Evolutionary conservation across 2,888 invertebrate genomes (phyloP), one percentile per base, ranked within the genome.

Genomic region (Mesodorylaimus sp.): DNA sequence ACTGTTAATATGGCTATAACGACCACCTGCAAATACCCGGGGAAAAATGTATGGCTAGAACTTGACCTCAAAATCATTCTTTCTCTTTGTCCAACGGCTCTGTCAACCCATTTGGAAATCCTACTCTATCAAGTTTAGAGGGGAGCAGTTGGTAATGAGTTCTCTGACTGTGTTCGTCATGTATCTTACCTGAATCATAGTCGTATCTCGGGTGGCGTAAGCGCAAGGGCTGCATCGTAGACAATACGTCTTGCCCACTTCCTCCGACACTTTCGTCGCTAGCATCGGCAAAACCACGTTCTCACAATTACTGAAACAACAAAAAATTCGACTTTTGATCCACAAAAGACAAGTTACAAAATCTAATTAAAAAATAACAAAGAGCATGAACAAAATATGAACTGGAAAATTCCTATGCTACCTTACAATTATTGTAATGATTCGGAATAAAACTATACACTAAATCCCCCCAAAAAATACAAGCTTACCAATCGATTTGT

Each of bases 151-250:
- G 41, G 21, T 39, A 21, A 39, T n/a, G 21, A 39, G 21, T 16
- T 19, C 41, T 21, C 10, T 23, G 10, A n/a, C n/a, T n/a, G n/a
- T n/a, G n/a, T n/a, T n/a, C n/a, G n/a, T n/a, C n/a, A n/a, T n/a
- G n/a, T n/a, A n/a, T n/a, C 41, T 19, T 26, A 43, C 44, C 27
- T 43, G 24, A 26, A 43, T 43, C 10, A 27, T 43, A 26, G 44
- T 26, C 7, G 44, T 43, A 26, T 43, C 27, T 21, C 44, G 25
- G 7, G 13, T 24, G 10, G 24, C 26, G 19, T 26, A 43, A 26
- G 7, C 21, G 44, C 44, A 43, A 10, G n/a, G n/a, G n/a, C 27
- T 27, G 44, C 44, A 43, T 43, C 19, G 24, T 5, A 27, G 13
- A 19, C 44, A 43, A 19, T 26, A 43, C 19, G 24, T 27, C 5